Base-by-base conservation (phyloP, 2,113 vertebrate genomes). In the Scolopax mira region DNA sequence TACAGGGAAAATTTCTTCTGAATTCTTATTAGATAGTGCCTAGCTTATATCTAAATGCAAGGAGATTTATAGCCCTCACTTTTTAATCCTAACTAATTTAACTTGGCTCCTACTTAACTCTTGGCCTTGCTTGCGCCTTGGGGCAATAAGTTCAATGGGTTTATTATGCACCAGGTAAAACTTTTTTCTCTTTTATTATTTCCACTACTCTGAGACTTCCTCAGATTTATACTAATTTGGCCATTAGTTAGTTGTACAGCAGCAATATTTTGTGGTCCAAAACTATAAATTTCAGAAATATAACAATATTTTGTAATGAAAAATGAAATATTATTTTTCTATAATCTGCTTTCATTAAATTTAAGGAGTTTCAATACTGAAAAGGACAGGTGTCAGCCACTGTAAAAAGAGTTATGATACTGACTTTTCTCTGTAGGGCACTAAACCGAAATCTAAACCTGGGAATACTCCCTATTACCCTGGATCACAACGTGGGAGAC, bases 31-130 rank as follows among this genome's bases (percentile, higher is more conserved):
- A 92, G 62, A 44, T 73, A 39, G 42, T 61, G 67, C 30, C 51
- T 66, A 51, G 12, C 18, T 90, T 83, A 74, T 91, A 74, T 55
- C 4, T 71, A 65, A 91, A 52, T 78, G 25, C 10, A 60, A 35
- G 64, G 92, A 94, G 80, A 95, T 91, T 89, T 94, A 94, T 87
- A 75, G 65, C 10, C 15, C 25, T 90, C 79, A 64, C 30, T 65
- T 85, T 88, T 95, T 90, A 84, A 88, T 86, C 55, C 82, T 88
- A 64, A 80, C 18, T 72, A 81, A 84, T 54, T 37, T 66, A 82
- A 73, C 74, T 70, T 77, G 37, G 58, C 35, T 91, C 16, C 44
- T 64, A 5, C 67, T 94, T 95, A 96, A 55, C 39, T 91, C 71
- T 80, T 84, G 51, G 64, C 39, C 64, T 88, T 73, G 10, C 23